Evolutionary conservation across 2,888 invertebrate genomes (phyloP).

Genomic region (Chymomyza procnemis): DNA sequence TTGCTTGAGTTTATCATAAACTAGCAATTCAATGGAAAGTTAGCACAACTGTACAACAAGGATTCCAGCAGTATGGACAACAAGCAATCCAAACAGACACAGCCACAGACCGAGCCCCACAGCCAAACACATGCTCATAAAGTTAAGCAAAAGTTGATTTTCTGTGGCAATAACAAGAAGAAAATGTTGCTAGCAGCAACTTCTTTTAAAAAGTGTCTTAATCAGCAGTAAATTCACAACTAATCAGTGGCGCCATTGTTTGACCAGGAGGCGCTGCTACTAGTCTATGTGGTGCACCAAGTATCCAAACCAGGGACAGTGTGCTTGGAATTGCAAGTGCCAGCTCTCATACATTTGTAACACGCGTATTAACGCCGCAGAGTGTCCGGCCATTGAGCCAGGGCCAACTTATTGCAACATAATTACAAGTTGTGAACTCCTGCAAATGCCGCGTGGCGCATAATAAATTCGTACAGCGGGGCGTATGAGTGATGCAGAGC

Average conservation of each 20-base stretch:
- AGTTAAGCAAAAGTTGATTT: conserved; percentile 55
- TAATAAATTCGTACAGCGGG: conserved; percentile 31
- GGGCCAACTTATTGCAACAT: conserved; percentile 63
- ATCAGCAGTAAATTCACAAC: conserved; percentile 74
- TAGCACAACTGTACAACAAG: conserved; percentile 3
- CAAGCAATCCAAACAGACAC: conserved; percentile 11
- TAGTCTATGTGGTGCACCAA: too few species aligned
- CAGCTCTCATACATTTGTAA: conserved; percentile 50
- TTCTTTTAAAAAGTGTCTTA: conserved; percentile 60
- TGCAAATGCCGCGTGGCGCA: conserved; percentile 32
- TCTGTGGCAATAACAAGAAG: conserved; percentile 2
- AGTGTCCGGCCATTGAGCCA: conserved; percentile 14
- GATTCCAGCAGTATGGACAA: conserved; percentile 17
- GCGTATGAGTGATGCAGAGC: conserved; percentile 39
- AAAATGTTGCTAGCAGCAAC: conserved; percentile 25
- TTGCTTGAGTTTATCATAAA: conserved; percentile 68
- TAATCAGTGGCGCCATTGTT: conserved; percentile 72
- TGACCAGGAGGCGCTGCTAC: not conserved
- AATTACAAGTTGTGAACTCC: conserved; percentile 54
- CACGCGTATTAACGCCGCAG: conserved; percentile 35
- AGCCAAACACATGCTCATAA: conserved; percentile 6
- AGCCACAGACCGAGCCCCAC: not conserved
- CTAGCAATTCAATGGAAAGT: conserved; percentile 66
- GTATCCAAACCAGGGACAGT: not conserved
- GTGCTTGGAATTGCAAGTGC: conserved; percentile 33